Base-by-base conservation (phyloP, 2,797 vertebrate species). In the Intellagama lesueurii region DNA sequence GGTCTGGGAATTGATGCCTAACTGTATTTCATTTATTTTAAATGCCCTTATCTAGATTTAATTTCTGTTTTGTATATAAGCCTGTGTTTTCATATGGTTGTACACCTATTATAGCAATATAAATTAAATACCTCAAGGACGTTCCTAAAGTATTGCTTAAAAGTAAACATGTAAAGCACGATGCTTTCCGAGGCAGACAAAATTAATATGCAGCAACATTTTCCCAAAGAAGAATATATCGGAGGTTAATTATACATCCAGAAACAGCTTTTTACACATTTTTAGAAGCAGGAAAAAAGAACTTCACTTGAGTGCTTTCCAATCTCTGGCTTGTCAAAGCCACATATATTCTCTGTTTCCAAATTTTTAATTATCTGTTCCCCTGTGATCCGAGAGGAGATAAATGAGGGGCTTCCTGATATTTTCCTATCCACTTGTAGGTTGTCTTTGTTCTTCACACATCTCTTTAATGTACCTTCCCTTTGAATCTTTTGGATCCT, bases 111-210 rank as follows among this genome's bases (percentile, higher is more conserved):
- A 93, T 91, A 92, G 94, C 89, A 90, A 92, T 92, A 93, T 82
- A 91, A 93, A 91, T 93, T 93, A 93, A 94, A 93, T 92, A 90
- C 86, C 89, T 94, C 91, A 95, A 95, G 93, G 94, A 94, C 89
- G 78, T 85, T 86, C 92, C 91, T 90, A 89, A 93, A 95, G 86
- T 92, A 87, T 89, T n/a, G 56, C 44, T 89, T 85, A 91, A 70
- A 92, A 76, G 91, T 77, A 88, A 95, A 93, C 68, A 82, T 91
- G 79, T 52, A 90, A 88, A 82, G 28, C 73, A 75, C 79, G 49
- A 83, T 79, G 90, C 60, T 78, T 86, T 86, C 47, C 56, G 44
- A 87, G 87, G 89, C 87, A 24, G 76, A 92, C 69, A 81, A 90
- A 94, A 87, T 92, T 93, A 93, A 94, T 92, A 91, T 40, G 93